These are phyloP conservation scores for Neopelma chrysocephalum DNA, from an alignment of 2,797 vertebrate genomes.

Conservation along the genomic window DNA sequence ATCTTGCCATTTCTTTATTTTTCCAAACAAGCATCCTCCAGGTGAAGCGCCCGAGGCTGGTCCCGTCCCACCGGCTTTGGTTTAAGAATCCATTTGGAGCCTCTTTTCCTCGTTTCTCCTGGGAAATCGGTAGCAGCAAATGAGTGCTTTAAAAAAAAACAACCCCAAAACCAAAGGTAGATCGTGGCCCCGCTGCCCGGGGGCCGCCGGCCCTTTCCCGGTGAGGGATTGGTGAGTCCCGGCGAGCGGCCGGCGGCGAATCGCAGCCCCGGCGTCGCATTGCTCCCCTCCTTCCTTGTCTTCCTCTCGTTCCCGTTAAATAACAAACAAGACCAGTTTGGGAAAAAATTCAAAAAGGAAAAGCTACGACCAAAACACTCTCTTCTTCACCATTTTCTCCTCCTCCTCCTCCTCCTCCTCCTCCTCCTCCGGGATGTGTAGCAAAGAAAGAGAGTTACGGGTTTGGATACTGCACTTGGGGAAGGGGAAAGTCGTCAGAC, in stretches of 20 bases:
- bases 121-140: conserved; percentile 54
- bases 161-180: conserved; percentile 5
- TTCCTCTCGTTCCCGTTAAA: conserved; percentile 54
- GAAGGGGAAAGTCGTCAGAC: conserved; percentile 81
- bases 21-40: conserved; percentile 51
- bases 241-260: background rate
- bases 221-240: conserved; percentile 1
- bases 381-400: background rate
- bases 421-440: conserved; percentile 82
- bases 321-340: conserved; percentile 52
- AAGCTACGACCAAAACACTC: conserved; percentile 47
- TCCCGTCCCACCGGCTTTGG: conserved; percentile 85
- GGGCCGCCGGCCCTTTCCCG: background rate
- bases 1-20: background rate
- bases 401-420: conserved; percentile 8
- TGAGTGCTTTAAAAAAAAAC: conserved; percentile 57
- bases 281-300: conserved; percentile 60
- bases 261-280: conserved; percentile 18
- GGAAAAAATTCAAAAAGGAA: conserved; percentile 29
- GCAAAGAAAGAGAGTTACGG: conserved; percentile 91
- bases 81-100: conserved; percentile 70
- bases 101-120: conserved; percentile 53
- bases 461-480: conserved; percentile 93
- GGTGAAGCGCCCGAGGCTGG: conserved; percentile 64
- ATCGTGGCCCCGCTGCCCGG: background rate